Percentiles rank a stretch among this genome's conserved stretches.
phyloP scores from a whole-genome alignment of 2,888 invertebrate genomes.

The Netelia fuscicornis region DNA sequence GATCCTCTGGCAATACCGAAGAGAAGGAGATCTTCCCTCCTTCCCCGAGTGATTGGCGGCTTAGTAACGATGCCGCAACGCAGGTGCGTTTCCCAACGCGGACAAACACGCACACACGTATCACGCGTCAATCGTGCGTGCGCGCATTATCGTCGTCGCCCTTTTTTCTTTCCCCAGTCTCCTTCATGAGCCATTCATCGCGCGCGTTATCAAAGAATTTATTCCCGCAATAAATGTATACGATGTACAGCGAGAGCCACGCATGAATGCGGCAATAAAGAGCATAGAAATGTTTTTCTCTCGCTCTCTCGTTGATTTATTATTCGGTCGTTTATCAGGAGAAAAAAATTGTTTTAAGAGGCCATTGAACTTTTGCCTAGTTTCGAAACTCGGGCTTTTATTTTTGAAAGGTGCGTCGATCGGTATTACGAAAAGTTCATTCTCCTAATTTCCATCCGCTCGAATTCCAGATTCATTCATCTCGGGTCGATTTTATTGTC shows the following conservation, averaged over 20 bases:
- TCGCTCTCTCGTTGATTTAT: slow-evolving; percentile 2
- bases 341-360: neutral
- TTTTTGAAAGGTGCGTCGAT: neutral
- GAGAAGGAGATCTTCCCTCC: slow-evolving; percentile 45
- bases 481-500: neutral
- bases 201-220: slow-evolving; percentile 66
- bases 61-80: slow-evolving; percentile 43
- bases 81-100: slow-evolving; percentile 50
- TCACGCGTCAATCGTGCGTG: slow-evolving; percentile 36
- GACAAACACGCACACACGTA: neutral
- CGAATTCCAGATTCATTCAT: neutral
- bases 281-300: slow-evolving; percentile 37
- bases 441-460: neutral
- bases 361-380: slow-evolving; percentile 12
- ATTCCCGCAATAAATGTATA: slow-evolving; percentile 65
- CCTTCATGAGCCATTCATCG: slow-evolving; percentile 58
- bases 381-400: neutral
- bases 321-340: slow-evolving; percentile 16
- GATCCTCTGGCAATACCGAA: slow-evolving; percentile 16
- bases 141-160: slow-evolving; percentile 16
- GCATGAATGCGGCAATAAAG: slow-evolving; percentile 55
- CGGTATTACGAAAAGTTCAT: neutral
- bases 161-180: slow-evolving; percentile 28
- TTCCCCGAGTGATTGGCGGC: slow-evolving; percentile 36
- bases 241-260: slow-evolving; percentile 57